Conservation (phyloP, 2,888 invertebrate species). For the Leptinotarsa juncta region DNA sequence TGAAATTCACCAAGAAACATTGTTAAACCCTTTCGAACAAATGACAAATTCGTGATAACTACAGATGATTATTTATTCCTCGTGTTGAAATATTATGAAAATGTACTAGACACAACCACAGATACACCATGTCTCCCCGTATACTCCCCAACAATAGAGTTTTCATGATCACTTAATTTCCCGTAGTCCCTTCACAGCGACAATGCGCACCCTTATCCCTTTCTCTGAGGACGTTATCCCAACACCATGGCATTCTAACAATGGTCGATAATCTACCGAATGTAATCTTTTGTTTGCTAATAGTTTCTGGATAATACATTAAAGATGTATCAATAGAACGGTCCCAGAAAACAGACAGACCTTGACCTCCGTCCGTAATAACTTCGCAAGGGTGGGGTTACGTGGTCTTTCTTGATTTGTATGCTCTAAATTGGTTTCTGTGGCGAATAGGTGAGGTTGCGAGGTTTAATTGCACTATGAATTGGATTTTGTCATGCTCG, state of each 20-base stretch:
- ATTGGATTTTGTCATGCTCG: slow-evolving; percentile 5
- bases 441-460: neutral
- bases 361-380: slow-evolving; percentile 33
- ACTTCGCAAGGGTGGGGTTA: slow-evolving; percentile 31
- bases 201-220: slow-evolving; percentile 33
- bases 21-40: too few relatives aligned
- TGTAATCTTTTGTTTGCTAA: slow-evolving; percentile 37
- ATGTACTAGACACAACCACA: neutral
- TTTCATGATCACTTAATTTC: slow-evolving; percentile 17
- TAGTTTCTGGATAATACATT: slow-evolving; percentile 35
- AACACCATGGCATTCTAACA: slow-evolving; percentile 31
- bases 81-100: neutral
- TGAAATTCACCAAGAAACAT: too few relatives aligned
- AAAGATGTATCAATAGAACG: slow-evolving; percentile 29
- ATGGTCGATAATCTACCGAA: slow-evolving; percentile 36
- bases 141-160: neutral
- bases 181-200: slow-evolving; percentile 1
- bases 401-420: slow-evolving; percentile 26
- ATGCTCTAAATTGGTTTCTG: slow-evolving; percentile 23
- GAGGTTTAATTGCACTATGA: neutral
- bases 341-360: slow-evolving; percentile 20
- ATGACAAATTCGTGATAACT: too few relatives aligned
- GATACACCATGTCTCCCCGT: neutral
- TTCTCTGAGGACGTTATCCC: slow-evolving; percentile 37
- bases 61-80: neutral